Conservation (phyloP, 2,113 vertebrate species). For the Cryptomyrus ogoouensis region DNA sequence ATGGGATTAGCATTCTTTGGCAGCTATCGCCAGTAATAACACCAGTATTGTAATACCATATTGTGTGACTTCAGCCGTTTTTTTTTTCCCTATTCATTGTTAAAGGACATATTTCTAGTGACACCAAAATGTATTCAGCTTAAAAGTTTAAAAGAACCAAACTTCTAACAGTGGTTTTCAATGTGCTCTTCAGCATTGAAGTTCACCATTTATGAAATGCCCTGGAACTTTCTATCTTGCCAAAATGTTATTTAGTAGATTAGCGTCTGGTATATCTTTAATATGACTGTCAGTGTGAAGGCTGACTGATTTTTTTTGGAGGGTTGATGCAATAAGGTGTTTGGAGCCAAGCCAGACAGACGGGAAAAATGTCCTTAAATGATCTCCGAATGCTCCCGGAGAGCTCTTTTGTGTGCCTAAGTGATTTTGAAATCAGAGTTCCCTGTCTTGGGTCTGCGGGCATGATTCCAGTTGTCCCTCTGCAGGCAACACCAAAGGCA, state of each 20-base stretch:
- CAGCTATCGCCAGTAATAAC: neutral
- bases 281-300: slow-evolving; percentile 1
- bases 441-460: neutral
- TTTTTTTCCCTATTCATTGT: neutral
- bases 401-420: neutral
- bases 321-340: neutral
- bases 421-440: neutral
- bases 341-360: slow-evolving; percentile 1
- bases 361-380: neutral
- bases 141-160: neutral
- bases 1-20: slow-evolving; percentile 2
- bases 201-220: neutral
- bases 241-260: slow-evolving; percentile 8
- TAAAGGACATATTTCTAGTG: slow-evolving; percentile 1
- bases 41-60: slow-evolving; percentile 3
- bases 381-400: neutral
- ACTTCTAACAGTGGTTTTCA: neutral
- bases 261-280: neutral
- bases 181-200: neutral
- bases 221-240: slow-evolving; percentile 3
- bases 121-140: neutral
- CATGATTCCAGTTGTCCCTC: neutral
- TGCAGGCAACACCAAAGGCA: neutral
- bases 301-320: neutral
- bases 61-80: slow-evolving; percentile 1